Conservation (phyloP, 1,140 invertebrate species). For the Zelostemma sp. region DNA sequence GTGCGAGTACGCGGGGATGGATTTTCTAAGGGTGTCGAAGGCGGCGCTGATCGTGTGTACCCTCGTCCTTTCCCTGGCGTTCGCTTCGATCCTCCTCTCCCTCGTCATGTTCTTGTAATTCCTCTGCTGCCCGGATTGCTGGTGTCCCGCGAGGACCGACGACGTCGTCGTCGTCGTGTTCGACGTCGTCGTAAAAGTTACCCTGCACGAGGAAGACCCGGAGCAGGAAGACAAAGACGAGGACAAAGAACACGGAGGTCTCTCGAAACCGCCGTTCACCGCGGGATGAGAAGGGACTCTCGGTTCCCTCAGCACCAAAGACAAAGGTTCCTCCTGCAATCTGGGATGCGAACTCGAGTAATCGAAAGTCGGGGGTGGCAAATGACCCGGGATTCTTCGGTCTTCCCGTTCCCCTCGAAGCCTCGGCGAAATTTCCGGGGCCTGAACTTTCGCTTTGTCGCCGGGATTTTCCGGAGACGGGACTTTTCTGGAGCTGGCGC, state of each 20-base stretch:
- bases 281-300: constrained; percentile 73
- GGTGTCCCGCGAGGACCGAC: constrained; percentile 32
- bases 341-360: constrained; percentile 32
- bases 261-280: constrained; percentile 61
- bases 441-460: constrained; percentile 25
- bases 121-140: constrained; percentile 73
- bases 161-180: constrained; percentile 48
- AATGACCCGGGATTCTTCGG: constrained; percentile 8
- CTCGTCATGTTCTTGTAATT: constrained; percentile 97
- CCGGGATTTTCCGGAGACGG: too few relatives aligned
- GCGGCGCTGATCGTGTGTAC: constrained; percentile 96
- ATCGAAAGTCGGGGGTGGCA: constrained; percentile 30
- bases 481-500: too few relatives aligned
- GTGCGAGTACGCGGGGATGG: constrained; percentile 91
- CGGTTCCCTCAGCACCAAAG: constrained; percentile 66
- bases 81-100: constrained; percentile 92
- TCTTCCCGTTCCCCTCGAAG: constrained; percentile 22
- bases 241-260: constrained; percentile 47
- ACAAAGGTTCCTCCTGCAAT: constrained; percentile 67
- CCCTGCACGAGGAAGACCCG: constrained; percentile 12
- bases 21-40: constrained; percentile 87
- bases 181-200: constrained; percentile 2
- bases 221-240: constrained; percentile 32
- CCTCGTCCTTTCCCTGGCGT: constrained; percentile 90
- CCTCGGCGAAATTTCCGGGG: constrained; percentile 14